Evolutionary conservation across 1,140 invertebrate species (phyloP), one percentile per base, ranked within the genome.

Genomic region (Aphaenogaster ashmeadi): DNA sequence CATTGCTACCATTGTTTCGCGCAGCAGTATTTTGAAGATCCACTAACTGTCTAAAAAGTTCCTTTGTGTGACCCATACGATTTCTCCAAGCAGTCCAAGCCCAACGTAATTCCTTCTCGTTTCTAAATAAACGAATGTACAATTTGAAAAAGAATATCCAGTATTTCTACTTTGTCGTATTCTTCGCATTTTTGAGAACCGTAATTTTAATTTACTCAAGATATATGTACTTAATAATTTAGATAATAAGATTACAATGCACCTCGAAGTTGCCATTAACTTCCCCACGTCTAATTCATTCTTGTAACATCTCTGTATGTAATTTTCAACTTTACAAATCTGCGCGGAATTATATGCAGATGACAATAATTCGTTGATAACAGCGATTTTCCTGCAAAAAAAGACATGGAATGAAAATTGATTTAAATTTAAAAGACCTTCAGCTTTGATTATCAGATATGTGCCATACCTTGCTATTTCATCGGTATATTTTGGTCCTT

Each of bases 31-130:
- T 79, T 79, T 79, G 80, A 44, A 90, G 60, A 87, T 50, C 44
- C 36, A 90, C 54, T 11, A 88, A 79, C 21, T 83, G 33, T 9
- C n/a, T 54, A 62, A 91, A 92, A 11, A 97, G 11, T 91, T 93
- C 56, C 94, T 93, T 97, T 97, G 97, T 0, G 0, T 8, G 36
- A 47, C 88, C 84, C 87, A 90, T 90, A 38, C 66, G 60, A 72
- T 90, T 74, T 50, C 89, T 92, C 93, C 92, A 92, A 38, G 87
- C 64, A 7, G 77, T 85, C 96, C 96, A 97, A 7, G 93, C 94
- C 93, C 92, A 94, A 67, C 89, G 89, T 33, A 94, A 88, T 81
- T 91, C 91, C 3, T 50, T 89, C 15, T 93, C 92, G 66, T 94
- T 91, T 83, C 90, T 92, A 79, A 78, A 86, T 36, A 83, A 27